Conservation (phyloP, 2,113 vertebrate species). For the Erinaceus europaeus region DNA sequence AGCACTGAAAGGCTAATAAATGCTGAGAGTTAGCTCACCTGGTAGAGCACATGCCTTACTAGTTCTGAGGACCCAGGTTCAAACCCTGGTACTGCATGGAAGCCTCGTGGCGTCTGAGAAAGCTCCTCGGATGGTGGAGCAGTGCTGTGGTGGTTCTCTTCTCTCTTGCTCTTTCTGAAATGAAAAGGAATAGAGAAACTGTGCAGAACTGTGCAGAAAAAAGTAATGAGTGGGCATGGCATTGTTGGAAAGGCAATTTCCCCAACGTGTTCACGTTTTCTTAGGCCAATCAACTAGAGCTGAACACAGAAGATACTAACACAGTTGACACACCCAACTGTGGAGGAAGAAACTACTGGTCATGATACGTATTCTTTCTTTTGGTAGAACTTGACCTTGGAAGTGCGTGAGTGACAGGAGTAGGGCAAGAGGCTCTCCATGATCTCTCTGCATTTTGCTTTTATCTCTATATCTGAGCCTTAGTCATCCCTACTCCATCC, state of each 20-base stretch:
- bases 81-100: no score
- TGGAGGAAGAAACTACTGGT: background rate
- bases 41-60: no score
- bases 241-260: background rate
- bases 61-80: no score
- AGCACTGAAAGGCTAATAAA: background rate
- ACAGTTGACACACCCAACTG: background rate
- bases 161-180: no score
- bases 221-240: background rate
- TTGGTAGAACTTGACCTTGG: background rate
- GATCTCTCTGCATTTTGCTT: background rate
- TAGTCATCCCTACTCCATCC: background rate
- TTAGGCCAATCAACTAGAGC: background rate
- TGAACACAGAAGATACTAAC: background rate
- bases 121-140: no score
- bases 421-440: rapidly evolving
- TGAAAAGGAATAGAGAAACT: no score
- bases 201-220: background rate
- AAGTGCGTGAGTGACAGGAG: background rate
- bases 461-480: background rate
- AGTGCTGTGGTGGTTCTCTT: no score
- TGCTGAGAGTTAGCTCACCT: no score
- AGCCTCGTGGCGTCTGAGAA: no score
- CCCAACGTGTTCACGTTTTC: background rate
- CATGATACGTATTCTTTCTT: background rate